Conservation (phyloP, 2,888 invertebrate species). For the Brachycybe producta region DNA sequence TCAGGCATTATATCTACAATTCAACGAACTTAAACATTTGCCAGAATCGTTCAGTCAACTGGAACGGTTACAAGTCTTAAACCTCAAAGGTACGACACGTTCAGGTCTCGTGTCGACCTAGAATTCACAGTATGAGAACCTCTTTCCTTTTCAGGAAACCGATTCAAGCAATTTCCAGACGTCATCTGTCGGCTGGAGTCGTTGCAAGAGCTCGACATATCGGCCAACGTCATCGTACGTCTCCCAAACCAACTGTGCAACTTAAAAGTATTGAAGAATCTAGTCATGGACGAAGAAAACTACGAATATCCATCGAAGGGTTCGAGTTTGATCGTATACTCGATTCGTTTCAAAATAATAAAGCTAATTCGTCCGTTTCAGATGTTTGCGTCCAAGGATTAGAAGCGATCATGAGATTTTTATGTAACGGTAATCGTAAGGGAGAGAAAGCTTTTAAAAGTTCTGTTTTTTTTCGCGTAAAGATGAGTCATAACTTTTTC, state of each 20-base stretch:
- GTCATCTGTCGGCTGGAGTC: slow-evolving; percentile 8
- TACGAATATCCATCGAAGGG: slow-evolving; percentile 12
- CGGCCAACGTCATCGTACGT: not conserved
- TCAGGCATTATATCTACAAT: slow-evolving; percentile 12
- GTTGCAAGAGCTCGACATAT: slow-evolving; percentile 15
- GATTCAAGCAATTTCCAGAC: slow-evolving; percentile 16
- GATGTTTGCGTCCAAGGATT: slow-evolving; percentile 13
- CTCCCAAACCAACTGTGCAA: slow-evolving; percentile 9
- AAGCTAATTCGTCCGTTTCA: slow-evolving; percentile 2
- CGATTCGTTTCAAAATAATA: not conserved
- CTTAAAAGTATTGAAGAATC: not conserved
- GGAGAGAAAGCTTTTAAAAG: no score
- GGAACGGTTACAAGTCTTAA: slow-evolving; percentile 11
- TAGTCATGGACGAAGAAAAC: slow-evolving; percentile 12
- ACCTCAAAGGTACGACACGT: slow-evolving; percentile 7
- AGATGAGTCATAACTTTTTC: not conserved
- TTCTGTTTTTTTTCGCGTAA: no score
- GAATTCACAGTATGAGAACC: not conserved
- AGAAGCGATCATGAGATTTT: slow-evolving; percentile 12
- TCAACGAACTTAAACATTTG: slow-evolving; percentile 10
- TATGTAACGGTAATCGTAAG: slow-evolving; percentile 11
- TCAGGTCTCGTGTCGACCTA: not conserved
- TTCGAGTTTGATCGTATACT: slow-evolving; percentile 1
- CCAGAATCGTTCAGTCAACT: slow-evolving; percentile 13
- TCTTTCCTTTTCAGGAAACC: slow-evolving; percentile 11